A percentile compares a stretch with the other conserved stretches of the same genome.
These are phyloP conservation scores for Cydia fagiglandana DNA, from an alignment of 1,140 invertebrate species.

Conservation along the genomic window DNA sequence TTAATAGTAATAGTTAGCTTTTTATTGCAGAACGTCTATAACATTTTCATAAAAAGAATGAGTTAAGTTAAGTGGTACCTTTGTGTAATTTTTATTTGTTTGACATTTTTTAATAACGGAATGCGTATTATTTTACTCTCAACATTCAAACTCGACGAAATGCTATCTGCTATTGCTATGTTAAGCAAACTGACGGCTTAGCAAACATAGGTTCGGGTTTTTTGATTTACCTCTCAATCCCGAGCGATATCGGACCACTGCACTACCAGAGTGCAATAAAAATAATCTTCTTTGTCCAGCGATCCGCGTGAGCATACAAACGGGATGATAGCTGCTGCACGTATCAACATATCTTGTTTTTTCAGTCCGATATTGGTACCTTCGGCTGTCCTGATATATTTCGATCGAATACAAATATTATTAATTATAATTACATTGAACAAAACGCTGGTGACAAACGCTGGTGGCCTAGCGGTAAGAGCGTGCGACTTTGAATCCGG, in stretches of 20 bases:
- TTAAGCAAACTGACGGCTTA: not conserved
- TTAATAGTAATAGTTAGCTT: too few relatives aligned
- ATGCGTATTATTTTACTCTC: not conserved
- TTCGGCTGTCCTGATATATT: constrained; percentile 36
- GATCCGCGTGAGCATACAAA: constrained; percentile 55
- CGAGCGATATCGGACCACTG: constrained; percentile 63
- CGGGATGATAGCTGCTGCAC: constrained; percentile 59
- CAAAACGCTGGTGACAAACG: too few relatives aligned
- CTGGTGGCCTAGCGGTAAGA: too few relatives aligned
- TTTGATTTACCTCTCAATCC: constrained; percentile 66
- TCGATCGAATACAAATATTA: constrained; percentile 37
- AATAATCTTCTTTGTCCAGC: constrained; percentile 73
- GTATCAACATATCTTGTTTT: constrained; percentile 54
- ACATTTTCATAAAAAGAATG: too few relatives aligned
- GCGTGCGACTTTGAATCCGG: too few relatives aligned
- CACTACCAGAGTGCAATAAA: constrained; percentile 72
- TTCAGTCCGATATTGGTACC: constrained; percentile 49
- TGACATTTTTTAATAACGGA: not conserved
- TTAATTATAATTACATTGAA: not conserved
- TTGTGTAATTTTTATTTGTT: too few relatives aligned
- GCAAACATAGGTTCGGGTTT: constrained; percentile 1
- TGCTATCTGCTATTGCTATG: not conserved
- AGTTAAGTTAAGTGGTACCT: too few relatives aligned
- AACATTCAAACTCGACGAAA: not conserved
- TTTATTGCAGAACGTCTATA: too few relatives aligned